Evolutionary conservation across 2,888 invertebrate species (phyloP).

Genomic region (Sarcophaga caerulescens): DNA sequence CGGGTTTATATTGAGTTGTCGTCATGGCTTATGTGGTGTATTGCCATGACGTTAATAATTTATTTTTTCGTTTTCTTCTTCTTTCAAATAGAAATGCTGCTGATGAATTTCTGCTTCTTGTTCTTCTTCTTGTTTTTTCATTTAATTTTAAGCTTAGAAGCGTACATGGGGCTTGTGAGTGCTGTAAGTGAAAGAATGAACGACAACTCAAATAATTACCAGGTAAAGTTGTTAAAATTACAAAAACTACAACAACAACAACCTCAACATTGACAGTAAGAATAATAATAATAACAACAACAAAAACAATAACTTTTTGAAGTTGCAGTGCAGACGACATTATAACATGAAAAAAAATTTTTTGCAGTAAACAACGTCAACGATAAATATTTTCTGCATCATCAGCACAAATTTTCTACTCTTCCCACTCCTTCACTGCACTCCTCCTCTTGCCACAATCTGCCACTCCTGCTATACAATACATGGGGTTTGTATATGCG

Average conservation of each 20-base stretch:
- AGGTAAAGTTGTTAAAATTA: slow-evolving; percentile 63
- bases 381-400: slow-evolving; percentile 69
- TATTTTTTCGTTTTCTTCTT: neutral
- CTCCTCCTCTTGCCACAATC: no score
- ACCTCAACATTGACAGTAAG: slow-evolving; percentile 58
- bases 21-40: neutral
- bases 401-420: slow-evolving; percentile 40
- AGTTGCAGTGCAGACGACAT: slow-evolving; percentile 50
- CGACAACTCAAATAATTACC: slow-evolving; percentile 65
- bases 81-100: neutral
- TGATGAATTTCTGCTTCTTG: neutral
- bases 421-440: neutral
- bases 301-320: slow-evolving; percentile 18
- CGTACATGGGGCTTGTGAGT: slow-evolving; percentile 1
- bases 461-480: no score
- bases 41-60: neutral
- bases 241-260: slow-evolving; percentile 70
- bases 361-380: slow-evolving; percentile 67
- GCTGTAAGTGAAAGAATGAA: slow-evolving; percentile 51
- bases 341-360: slow-evolving; percentile 61
- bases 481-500: no score
- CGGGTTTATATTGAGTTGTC: neutral
- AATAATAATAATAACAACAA: slow-evolving; percentile 61
- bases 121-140: slow-evolving; percentile 3
- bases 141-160: slow-evolving; percentile 30